Conservation (phyloP, 2,113 vertebrate species). For the Bubalus kerabau region DNA sequence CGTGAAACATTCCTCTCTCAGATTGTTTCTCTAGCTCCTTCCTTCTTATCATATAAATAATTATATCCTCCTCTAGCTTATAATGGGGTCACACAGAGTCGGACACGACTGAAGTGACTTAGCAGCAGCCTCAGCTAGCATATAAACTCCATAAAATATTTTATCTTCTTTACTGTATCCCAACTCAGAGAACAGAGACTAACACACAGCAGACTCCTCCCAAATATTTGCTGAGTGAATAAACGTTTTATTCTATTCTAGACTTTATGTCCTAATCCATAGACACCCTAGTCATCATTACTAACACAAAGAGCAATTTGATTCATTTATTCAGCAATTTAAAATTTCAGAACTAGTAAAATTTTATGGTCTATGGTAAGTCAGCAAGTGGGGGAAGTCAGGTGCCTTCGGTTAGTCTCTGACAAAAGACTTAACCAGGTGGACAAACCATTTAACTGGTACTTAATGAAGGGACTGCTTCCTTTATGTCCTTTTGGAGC, state of each 20-base stretch:
- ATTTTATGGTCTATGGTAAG: not conserved
- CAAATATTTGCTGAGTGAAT: not conserved
- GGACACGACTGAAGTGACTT: fast-evolving
- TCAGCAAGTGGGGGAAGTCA: not conserved
- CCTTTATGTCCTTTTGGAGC: not conserved
- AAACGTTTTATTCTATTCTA: not conserved
- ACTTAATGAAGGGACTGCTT: not conserved
- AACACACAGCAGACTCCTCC: not conserved
- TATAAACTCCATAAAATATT: not conserved
- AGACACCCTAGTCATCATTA: not conserved
- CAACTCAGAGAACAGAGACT: not conserved
- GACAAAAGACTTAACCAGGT: not conserved
- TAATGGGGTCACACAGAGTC: not conserved
- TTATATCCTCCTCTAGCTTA: not conserved
- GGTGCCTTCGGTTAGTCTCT: not conserved
- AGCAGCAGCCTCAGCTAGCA: too few relatives aligned
- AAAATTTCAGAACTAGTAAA: not conserved
- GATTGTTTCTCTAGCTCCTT: not conserved
- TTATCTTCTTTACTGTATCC: not conserved
- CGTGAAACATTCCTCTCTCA: not conserved
- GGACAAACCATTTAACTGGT: not conserved
- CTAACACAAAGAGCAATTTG: not conserved
- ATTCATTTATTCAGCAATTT: not conserved
- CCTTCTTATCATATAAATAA: not conserved
- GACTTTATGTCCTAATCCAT: not conserved